phyloP scores from a whole-genome alignment of 2,888 invertebrate species.

The Ypsolopha scabrella region DNA sequence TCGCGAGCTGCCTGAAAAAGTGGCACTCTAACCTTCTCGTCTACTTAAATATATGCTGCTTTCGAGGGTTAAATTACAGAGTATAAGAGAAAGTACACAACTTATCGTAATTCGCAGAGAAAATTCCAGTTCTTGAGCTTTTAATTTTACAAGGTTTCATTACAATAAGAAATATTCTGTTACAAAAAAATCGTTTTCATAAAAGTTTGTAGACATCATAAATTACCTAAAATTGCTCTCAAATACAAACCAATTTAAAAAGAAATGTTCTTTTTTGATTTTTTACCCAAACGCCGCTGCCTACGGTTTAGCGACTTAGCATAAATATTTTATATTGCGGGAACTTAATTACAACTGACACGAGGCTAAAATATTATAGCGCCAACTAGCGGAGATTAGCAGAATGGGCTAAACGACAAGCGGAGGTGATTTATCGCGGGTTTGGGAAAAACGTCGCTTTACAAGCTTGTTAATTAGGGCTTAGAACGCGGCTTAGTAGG shows the following conservation, averaged over 20 bases:
- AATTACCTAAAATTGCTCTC: no score
- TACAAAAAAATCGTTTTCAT: neutral
- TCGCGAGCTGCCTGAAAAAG: neutral
- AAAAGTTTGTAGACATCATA: no score
- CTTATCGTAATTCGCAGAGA: no score
- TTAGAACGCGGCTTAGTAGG: neutral
- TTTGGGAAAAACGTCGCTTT: neutral
- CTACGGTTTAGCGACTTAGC: conserved; percentile 18
- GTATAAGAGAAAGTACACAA: neutral
- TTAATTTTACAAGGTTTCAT: neutral
- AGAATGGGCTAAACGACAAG: neutral
- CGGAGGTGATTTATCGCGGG: neutral
- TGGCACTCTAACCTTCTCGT: neutral
- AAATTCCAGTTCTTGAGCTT: neutral
- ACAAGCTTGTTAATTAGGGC: neutral
- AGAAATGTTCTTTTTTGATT: no score
- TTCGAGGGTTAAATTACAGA: neutral
- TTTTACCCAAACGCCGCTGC: neutral
- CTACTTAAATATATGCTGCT: neutral
- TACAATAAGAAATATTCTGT: neutral
- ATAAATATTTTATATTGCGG: conserved; percentile 24
- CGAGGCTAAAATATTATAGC: conserved; percentile 6
- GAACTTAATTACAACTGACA: conserved; percentile 18
- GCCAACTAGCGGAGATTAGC: conserved; percentile 2
- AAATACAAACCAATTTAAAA: no score